Evolutionary conservation across 2,113 vertebrate genomes (phyloP), one percentile per base, ranked within the genome.

Genomic region (Pyrgilauda ruficollis): DNA sequence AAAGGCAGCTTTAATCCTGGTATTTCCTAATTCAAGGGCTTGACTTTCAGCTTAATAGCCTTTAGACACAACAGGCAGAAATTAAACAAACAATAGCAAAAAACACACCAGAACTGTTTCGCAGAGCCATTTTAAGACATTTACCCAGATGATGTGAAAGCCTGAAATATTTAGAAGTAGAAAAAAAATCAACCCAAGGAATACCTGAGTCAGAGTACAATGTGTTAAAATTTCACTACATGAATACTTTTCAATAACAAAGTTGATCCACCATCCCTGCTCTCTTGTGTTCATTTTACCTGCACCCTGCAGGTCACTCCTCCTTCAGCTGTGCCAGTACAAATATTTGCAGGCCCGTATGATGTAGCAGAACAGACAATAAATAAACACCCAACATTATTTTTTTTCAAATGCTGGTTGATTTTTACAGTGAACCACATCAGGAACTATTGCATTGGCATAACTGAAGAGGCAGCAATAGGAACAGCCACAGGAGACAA

Each of bases 1-100:
- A 75, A 82, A 87, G 62, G 84, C 84, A 87, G 81, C 44, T 89
- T 82, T 95, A 94, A 93, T 96, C 74, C 66, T 53, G 44, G 37
- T 49, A 75, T 92, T 94, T 94, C 89, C 84, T 75, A 95, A 89
- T 81, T 84, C 87, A 31, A 82, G 69, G 8, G 31, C 44, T 68
- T 92, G 91, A 94, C 87, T 97, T 94, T 23, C 49, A 92, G 22
- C 13, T 58, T 84, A 90, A 80, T 10, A 70, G 92, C 59, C 70
- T 80, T 88, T 88, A 93, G 77, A 92, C 12, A 39, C 35, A 84
- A 90, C 46, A 87, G 31, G 22, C 78, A 88, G 67, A 80, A 95
- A 83, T 83, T 66, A 87, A 93, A 35, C 22, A 91, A 79, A 53
- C 59, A 55, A 58, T 35, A 69, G 2, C 58, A 82, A 84, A 49